Conservation (phyloP, 2,888 invertebrate species). For the Oxytorus armatus region DNA sequence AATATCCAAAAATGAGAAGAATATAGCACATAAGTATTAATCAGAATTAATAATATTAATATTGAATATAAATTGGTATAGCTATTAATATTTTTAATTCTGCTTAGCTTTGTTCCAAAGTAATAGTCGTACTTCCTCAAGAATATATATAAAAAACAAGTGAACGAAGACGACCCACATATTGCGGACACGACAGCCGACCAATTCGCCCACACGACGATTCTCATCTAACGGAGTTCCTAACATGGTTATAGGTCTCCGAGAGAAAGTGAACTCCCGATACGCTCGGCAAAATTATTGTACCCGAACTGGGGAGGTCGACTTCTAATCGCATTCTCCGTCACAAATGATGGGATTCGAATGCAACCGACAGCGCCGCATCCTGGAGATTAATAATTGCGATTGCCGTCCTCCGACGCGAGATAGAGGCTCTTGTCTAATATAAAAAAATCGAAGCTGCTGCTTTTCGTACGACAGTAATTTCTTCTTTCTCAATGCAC, state of each 20-base stretch:
- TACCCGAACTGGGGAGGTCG: constrained; percentile 58
- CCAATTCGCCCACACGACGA: constrained; percentile 40
- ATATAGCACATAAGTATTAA: no score
- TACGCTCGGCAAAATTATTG: constrained; percentile 67
- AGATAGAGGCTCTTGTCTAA: constrained; percentile 15
- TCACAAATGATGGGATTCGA: constrained; percentile 74
- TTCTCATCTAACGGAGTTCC: constrained; percentile 21
- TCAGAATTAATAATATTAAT: no score
- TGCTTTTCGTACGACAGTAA: constrained; percentile 18
- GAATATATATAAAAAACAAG: constrained; percentile 11
- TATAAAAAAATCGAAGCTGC: constrained; percentile 37
- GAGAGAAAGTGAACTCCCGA: constrained; percentile 79
- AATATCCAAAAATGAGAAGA: no score
- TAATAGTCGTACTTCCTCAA: no score
- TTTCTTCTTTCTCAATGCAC: constrained; percentile 29
- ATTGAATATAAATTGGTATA: no score
- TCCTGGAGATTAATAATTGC: constrained; percentile 71
- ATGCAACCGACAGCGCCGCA: constrained; percentile 63
- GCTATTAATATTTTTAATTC: no score
- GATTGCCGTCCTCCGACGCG: constrained; percentile 19
- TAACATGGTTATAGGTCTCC: constrained; percentile 67
- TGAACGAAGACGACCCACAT: constrained; percentile 24
- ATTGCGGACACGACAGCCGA: constrained; percentile 67
- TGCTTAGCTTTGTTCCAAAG: no score
- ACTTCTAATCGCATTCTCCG: constrained; percentile 26